Percentiles rank a stretch among this genome's conserved stretches.
Evolutionary conservation across 1,140 invertebrate species (phyloP).

Genomic region (Ridgeia piscesae): DNA sequence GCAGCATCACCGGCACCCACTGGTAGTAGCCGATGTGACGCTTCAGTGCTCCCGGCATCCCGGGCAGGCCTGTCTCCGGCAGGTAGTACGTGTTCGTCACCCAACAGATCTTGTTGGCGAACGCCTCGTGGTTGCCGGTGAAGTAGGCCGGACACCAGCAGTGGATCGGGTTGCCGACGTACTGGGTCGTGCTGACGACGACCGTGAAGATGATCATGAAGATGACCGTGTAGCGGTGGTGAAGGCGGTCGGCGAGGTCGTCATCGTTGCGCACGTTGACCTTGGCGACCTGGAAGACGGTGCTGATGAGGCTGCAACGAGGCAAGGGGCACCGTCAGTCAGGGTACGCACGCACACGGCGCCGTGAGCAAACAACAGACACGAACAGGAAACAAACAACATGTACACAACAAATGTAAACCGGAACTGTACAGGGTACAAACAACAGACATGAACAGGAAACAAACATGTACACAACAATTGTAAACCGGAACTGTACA

Average conservation of each 20-base stretch:
- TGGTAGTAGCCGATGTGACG: conserved; percentile 61
- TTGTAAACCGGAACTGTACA: too few species aligned
- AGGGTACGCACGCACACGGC: not conserved
- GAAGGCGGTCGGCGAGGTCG: conserved; percentile 55
- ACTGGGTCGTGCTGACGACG: conserved; percentile 87
- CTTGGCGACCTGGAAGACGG: conserved; percentile 54
- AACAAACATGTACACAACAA: not conserved
- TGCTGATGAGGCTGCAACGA: conserved; percentile 48
- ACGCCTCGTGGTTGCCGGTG: conserved; percentile 53
- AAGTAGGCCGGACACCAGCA: conserved; percentile 57
- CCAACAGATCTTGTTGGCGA: conserved; percentile 58
- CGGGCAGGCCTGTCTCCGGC: conserved; percentile 24
- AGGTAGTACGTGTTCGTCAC: conserved; percentile 52
- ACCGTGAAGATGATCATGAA: conserved; percentile 56
- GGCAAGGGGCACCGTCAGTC: not conserved
- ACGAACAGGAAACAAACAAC: not conserved
- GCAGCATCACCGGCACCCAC: conserved; percentile 62
- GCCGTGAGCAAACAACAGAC: too few species aligned
- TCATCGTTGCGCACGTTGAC: conserved; percentile 55
- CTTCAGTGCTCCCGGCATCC: conserved; percentile 15
- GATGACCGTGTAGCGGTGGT: conserved; percentile 55
- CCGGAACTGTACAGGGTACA: too few species aligned
- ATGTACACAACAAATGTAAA: not conserved
- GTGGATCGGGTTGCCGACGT: conserved; percentile 73
- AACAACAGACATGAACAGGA: too few species aligned